phyloP scores from a whole-genome alignment of 2,113 vertebrate genomes.

The Elaphurus davidianus region DNA sequence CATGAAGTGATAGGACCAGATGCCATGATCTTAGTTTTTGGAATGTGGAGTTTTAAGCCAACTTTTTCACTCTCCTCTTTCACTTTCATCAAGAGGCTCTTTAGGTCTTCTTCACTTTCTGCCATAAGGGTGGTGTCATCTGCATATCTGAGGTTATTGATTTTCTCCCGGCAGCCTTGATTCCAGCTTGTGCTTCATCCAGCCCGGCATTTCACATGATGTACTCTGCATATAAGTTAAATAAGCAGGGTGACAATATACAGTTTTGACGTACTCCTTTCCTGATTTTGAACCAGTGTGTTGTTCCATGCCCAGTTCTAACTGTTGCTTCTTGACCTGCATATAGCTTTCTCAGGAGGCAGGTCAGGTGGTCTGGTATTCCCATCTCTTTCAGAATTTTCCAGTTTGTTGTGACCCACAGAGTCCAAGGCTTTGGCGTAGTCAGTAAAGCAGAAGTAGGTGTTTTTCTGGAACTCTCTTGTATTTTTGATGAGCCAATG shows the following conservation, averaged over 20 bases:
- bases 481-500: neutral
- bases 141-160: neutral
- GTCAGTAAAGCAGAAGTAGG: neutral
- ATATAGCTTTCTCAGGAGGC: neutral
- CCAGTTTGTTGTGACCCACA: neutral
- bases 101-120: neutral
- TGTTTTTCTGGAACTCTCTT: neutral
- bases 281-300: neutral
- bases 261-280: neutral
- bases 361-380: neutral
- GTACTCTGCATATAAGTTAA: neutral
- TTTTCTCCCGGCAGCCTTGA: neutral
- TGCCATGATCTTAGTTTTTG: neutral
- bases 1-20: neutral
- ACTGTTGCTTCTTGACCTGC: neutral
- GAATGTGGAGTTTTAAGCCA: neutral
- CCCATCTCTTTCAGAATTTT: neutral
- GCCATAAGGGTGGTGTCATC: neutral
- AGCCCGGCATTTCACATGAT: fast-evolving
- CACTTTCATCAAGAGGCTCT: neutral
- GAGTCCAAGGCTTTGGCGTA: neutral
- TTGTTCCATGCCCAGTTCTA: neutral
- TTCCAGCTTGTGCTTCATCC: neutral
- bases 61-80: neutral
- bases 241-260: neutral